phyloP scores from a whole-genome alignment of 1,140 invertebrate genomes.

The Metopolophium dirhodum region DNA sequence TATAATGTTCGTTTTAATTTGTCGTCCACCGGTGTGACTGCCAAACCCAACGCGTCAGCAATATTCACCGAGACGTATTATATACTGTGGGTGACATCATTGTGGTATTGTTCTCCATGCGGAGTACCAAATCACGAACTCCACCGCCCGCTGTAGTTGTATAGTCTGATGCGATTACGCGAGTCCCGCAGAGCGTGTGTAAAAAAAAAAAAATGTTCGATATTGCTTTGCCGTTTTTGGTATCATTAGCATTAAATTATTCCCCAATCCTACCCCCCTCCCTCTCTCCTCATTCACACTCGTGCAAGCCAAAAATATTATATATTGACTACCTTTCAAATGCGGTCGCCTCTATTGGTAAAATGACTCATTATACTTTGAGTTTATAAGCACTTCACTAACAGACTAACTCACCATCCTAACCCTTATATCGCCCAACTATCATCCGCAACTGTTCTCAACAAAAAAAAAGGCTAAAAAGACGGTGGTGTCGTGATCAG shows the following conservation, averaged over 20 bases:
- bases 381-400: too few relatives aligned
- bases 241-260: not conserved
- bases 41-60: not conserved
- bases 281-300: not conserved
- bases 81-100: not conserved
- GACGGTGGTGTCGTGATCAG: too few relatives aligned
- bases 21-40: accelerated
- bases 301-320: not conserved
- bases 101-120: not conserved
- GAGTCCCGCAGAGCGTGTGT: too few relatives aligned
- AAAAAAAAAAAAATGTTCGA: not conserved
- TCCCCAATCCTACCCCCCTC: not conserved
- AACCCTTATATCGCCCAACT: too few relatives aligned
- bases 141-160: not conserved
- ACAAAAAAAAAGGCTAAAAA: too few relatives aligned
- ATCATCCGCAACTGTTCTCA: too few relatives aligned
- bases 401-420: too few relatives aligned
- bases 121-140: not conserved
- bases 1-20: not conserved
- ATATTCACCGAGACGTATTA: not conserved
- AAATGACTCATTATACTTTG: too few relatives aligned
- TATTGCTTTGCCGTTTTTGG: not conserved
- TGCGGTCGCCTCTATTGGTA: too few relatives aligned
- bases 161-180: not conserved
- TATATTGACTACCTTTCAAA: too few relatives aligned